Evolutionary conservation across 2,888 invertebrate genomes (phyloP), one percentile per base, ranked within the genome.

Genomic region (Parnassius mnemosyne): DNA sequence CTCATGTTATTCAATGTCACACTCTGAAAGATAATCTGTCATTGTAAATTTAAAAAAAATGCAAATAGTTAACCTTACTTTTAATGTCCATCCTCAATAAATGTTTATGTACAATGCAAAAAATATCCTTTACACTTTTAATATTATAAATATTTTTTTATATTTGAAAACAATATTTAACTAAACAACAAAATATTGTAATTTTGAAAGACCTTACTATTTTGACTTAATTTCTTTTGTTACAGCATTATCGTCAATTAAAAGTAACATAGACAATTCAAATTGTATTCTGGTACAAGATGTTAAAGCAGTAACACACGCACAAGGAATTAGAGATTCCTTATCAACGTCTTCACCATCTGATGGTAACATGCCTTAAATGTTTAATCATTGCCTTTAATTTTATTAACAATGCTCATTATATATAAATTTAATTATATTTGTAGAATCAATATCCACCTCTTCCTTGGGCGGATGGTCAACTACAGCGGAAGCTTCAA

Each of bases 261-360:
- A 96, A 92, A 95, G 95, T 85, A 95, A 95, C 91, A 95, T 96
- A 93, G 96, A 97, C 93, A 95, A 95, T 90, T 94, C 96, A 81
- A 96, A 96, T 92, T 97, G 97, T 92, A 96, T 97, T 85, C 93
- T 97, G 89, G 96, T 97, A 83, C 96, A 97, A 94, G 97, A 96
- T 87, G 95, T 95, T 71, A 96, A 96, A 91, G 96, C 96, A 78
- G 95, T 96, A 76, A 96, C 97, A 77, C 96, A 97, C 83, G 96
- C 97, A 89, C 95, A 96, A 86, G 95, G 96, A 83, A 93, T 95
- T 75, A 94, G 95, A 87, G 96, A 96, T 85, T 94, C 95, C 71
- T 79, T 90, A 81, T 90, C 91, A 73, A 91, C 91, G 59, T 87
- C 84, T 68, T 91, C 89, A 61, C 91, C 91, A 63, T 90, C 91